Evolutionary conservation across 2,888 invertebrate genomes (phyloP).

Genomic region (Morpho helenor): DNA sequence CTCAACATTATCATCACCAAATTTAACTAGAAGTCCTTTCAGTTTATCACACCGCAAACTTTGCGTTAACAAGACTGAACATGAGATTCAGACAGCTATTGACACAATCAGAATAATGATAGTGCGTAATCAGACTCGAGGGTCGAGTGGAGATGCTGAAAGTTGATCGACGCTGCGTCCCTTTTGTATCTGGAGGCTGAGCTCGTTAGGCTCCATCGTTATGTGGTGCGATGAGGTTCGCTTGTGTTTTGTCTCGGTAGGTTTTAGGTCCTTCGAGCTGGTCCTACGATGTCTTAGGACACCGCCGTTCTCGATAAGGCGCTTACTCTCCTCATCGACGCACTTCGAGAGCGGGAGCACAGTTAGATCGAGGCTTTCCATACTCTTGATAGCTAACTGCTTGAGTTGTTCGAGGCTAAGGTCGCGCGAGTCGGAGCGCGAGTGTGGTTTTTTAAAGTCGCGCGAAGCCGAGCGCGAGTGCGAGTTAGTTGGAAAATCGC

Average conservation of each 20-base stretch:
- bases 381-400: conserved; percentile 67
- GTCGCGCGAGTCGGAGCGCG: conserved; percentile 75
- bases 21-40: conserved; percentile 27
- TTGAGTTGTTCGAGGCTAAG: conserved; percentile 68
- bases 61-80: conserved; percentile 10
- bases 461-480: conserved; percentile 48
- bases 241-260: conserved; percentile 57
- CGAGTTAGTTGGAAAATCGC: conserved; percentile 33
- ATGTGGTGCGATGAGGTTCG: conserved; percentile 72
- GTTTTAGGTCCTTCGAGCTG: conserved; percentile 76
- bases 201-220: conserved; percentile 63
- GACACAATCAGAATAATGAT: conserved; percentile 7
- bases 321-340: conserved; percentile 69
- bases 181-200: conserved; percentile 55
- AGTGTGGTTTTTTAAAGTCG: conserved; percentile 58
- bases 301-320: conserved; percentile 60
- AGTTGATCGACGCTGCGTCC: conserved; percentile 70
- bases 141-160: conserved; percentile 45
- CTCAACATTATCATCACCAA: conserved; percentile 20
- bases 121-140: conserved; percentile 40
- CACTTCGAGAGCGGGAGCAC: conserved; percentile 57
- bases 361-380: conserved; percentile 66
- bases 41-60: conserved; percentile 15
- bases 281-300: conserved; percentile 80
- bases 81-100: conserved; percentile 33